Conservation (phyloP, 2,797 vertebrate genomes). For the Amniataba percoides region DNA sequence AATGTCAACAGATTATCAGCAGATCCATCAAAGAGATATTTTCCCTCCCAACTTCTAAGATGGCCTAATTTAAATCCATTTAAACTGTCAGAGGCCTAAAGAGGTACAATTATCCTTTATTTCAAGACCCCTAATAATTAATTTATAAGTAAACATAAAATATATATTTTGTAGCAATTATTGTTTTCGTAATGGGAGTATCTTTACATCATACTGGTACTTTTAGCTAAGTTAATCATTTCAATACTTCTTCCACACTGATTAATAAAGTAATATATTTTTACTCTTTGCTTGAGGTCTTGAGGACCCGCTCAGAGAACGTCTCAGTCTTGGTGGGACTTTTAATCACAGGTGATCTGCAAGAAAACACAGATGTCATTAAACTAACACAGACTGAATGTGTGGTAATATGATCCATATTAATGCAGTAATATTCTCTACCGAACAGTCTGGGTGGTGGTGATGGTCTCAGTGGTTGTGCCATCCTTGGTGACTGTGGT, state of each 20-base stretch:
- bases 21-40: not conserved
- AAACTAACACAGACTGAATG: not conserved
- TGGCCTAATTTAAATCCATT: not conserved
- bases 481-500: slow-evolving; percentile 67
- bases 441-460: slow-evolving; percentile 62
- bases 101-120: not conserved
- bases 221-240: not conserved
- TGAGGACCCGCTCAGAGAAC: slow-evolving; percentile 73
- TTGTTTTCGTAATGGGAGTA: not conserved
- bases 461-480: slow-evolving; percentile 70
- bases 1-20: not conserved
- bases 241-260: not conserved
- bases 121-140: no score
- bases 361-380: not conserved
- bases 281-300: slow-evolving; percentile 77
- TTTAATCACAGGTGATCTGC: slow-evolving; percentile 70
- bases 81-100: not conserved
- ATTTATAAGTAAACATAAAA: no score
- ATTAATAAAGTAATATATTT: not conserved
- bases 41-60: not conserved
- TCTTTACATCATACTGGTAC: not conserved
- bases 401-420: not conserved
- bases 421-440: slow-evolving; percentile 33
- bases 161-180: no score
- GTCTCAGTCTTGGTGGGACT: slow-evolving; percentile 65